Evolutionary conservation across 2,113 vertebrate genomes (phyloP).

Genomic region (Excalfactoria chinensis): DNA sequence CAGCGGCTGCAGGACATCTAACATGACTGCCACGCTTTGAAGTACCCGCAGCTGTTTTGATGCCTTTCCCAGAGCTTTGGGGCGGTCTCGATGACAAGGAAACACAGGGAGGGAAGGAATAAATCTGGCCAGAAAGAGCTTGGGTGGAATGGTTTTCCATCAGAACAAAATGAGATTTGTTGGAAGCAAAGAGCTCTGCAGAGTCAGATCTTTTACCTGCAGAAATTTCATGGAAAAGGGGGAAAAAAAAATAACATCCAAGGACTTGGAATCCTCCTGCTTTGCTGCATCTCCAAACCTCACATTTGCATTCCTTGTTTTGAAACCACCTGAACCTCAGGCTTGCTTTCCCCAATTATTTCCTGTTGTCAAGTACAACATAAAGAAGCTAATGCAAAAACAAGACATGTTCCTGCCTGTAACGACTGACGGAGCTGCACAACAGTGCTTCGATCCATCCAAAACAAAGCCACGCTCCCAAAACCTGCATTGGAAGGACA

Average conservation of each 20-base stretch:
- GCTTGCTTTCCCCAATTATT: neutral
- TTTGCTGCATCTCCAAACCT: constrained; percentile 23
- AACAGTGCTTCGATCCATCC: accelerated
- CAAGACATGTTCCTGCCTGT: neutral
- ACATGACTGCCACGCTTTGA: constrained; percentile 39
- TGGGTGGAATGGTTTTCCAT: neutral
- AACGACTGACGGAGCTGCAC: neutral
- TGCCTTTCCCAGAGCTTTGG: constrained; percentile 44
- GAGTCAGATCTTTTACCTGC: neutral
- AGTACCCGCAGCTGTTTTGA: constrained; percentile 38
- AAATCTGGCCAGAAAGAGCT: constrained; percentile 34
- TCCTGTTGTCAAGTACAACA: constrained; percentile 10
- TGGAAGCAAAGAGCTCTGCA: neutral
- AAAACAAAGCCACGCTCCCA: neutral
- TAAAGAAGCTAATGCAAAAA: neutral
- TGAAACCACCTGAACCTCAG: constrained; percentile 16
- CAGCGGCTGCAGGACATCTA: constrained; percentile 30
- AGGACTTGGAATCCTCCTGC: neutral
- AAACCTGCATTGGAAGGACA: neutral
- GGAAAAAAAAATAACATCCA: neutral
- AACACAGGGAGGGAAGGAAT: neutral
- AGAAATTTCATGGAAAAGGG: neutral
- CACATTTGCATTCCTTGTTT: neutral
- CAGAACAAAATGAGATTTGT: constrained; percentile 17
- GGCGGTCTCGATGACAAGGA: neutral